Evolutionary conservation across 2,113 vertebrate species (phyloP).

Genomic region (Cyanoderma ruficeps): DNA sequence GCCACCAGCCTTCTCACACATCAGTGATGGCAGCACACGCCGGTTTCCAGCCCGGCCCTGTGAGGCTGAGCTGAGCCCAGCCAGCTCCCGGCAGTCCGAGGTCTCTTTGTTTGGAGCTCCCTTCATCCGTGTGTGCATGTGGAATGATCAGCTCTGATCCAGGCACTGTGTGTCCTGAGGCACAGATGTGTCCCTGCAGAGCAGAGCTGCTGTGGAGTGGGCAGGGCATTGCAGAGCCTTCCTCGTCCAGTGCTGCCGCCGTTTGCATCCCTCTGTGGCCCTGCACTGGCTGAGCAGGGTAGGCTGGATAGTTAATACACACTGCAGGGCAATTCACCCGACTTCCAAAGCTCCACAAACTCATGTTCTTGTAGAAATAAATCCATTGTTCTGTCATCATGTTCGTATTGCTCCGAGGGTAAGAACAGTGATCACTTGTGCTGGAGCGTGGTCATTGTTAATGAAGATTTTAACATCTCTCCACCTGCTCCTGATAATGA

Average conservation of each 20-base stretch:
- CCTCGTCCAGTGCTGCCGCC: background rate
- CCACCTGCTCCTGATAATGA: background rate
- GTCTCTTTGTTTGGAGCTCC: background rate
- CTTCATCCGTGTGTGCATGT: accelerated
- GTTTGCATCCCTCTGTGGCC: background rate
- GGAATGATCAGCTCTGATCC: background rate
- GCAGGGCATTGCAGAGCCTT: background rate
- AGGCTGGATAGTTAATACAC: background rate
- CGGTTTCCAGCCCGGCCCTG: background rate
- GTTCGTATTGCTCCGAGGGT: accelerated
- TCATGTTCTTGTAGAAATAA: background rate
- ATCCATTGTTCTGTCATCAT: background rate
- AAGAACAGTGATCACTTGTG: background rate
- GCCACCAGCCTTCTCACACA: background rate
- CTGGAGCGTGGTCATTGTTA: background rate
- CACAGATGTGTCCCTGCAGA: accelerated
- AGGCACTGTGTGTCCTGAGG: background rate
- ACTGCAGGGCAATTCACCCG: background rate
- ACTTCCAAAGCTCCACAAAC: background rate
- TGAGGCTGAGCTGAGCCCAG: background rate
- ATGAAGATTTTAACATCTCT: background rate
- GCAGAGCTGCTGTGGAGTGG: background rate
- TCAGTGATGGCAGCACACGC: background rate
- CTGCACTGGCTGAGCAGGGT: background rate
- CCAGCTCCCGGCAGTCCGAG: background rate